Evolutionary conservation across 2,888 invertebrate genomes (phyloP).

Genomic region (Boloria selene): DNA sequence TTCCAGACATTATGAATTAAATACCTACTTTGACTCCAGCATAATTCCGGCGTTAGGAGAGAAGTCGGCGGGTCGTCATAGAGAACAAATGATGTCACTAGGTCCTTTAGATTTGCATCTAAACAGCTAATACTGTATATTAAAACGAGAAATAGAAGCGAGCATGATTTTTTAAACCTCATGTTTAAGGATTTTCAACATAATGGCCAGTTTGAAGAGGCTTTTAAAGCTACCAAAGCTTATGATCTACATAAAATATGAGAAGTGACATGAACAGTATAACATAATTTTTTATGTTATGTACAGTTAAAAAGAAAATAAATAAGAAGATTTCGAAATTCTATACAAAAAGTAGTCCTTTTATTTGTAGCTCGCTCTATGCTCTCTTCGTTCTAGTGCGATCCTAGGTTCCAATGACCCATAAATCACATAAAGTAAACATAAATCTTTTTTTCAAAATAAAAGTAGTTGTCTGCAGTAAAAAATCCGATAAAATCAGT

Average conservation of each 20-base stretch:
- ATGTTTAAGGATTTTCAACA: conserved; percentile 19
- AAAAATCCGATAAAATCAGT: no score
- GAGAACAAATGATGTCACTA: conserved; percentile 50
- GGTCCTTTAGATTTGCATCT: conserved; percentile 24
- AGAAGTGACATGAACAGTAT: conserved; percentile 28
- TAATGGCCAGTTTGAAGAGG: background rate
- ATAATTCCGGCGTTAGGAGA: conserved; percentile 56
- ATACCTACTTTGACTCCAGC: conserved; percentile 63
- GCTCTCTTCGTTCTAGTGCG: no score
- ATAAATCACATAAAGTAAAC: no score
- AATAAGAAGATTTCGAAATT: background rate
- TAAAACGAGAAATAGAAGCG: conserved; percentile 17
- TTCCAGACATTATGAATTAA: background rate
- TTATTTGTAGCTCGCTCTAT: no score
- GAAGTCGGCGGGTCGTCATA: conserved; percentile 55
- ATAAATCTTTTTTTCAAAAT: no score
- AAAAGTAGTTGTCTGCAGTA: no score
- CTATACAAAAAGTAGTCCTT: background rate
- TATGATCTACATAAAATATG: conserved; percentile 34
- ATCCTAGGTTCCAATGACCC: no score
- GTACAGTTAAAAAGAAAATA: conserved; percentile 26
- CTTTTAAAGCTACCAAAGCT: conserved; percentile 14
- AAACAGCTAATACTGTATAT: conserved; percentile 11
- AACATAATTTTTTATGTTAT: conserved; percentile 29
- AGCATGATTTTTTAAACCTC: conserved; percentile 20